Percentiles rank a stretch among this genome's conserved stretches.
Conservation (phyloP, 2,888 invertebrate genomes). For the Caenorhabditis panamensis region DNA sequence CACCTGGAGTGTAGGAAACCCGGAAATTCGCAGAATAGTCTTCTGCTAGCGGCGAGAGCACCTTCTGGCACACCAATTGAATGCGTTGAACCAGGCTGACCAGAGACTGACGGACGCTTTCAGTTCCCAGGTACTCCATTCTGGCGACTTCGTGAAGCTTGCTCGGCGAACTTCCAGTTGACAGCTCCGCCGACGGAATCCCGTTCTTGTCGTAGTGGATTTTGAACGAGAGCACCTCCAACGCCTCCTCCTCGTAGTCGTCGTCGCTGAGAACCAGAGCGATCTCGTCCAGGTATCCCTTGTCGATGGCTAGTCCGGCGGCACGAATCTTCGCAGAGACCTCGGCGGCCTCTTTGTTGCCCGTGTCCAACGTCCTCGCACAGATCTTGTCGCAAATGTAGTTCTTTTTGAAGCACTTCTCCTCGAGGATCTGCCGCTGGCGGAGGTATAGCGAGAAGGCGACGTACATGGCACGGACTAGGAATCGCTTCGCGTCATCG, state of each 20-base stretch:
- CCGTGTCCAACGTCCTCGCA: not conserved
- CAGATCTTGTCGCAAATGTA: conserved; percentile 27
- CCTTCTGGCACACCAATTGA: conserved; percentile 30
- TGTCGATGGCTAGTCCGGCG: conserved; percentile 27
- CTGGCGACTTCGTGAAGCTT: not conserved
- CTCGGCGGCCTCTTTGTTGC: not conserved
- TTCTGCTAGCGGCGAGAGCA: conserved; percentile 23
- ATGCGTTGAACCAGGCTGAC: conserved; percentile 23
- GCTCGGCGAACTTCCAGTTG: too few relatives aligned
- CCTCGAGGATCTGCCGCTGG: conserved; percentile 24
- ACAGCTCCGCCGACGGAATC: not conserved
- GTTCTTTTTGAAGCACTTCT: conserved; percentile 29
- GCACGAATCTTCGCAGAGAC: conserved; percentile 13
- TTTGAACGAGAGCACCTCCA: conserved; percentile 45
- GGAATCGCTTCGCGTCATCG: conserved; percentile 36
- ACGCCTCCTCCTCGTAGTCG: conserved; percentile 13
- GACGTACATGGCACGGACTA: conserved; percentile 38
- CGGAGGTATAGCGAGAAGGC: conserved; percentile 31
- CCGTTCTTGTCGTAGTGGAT: conserved; percentile 33
- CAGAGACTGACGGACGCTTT: conserved; percentile 21
- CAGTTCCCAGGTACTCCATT: conserved; percentile 26
- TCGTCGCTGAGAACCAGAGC: conserved; percentile 22
- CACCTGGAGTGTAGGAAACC: conserved; percentile 29
- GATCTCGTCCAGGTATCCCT: conserved; percentile 25
- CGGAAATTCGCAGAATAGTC: conserved; percentile 44